A percentile compares a stretch with the other conserved stretches of the same genome.
Conservation (phyloP, 2,797 vertebrate species). For the Platyrinchus mystaceus region DNA sequence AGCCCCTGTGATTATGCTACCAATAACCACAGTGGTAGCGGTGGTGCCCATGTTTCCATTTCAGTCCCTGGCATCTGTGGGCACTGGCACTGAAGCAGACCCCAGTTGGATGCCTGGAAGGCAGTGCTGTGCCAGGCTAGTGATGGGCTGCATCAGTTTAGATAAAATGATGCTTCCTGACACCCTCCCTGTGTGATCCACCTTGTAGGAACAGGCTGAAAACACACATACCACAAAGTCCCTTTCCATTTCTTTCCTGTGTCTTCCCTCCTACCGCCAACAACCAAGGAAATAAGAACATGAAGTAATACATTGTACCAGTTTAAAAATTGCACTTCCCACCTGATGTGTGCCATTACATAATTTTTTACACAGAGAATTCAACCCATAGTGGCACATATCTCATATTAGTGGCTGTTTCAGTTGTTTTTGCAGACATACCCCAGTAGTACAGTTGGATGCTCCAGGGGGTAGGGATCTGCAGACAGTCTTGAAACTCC, state of each 20-base stretch:
- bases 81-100: not conserved
- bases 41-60: not conserved
- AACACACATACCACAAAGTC: not conserved
- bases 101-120: not conserved
- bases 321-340: not conserved
- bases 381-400: not conserved
- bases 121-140: not conserved
- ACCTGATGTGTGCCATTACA: not conserved
- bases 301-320: not conserved
- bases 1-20: not conserved
- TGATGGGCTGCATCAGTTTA: not conserved
- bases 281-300: not conserved
- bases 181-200: not conserved
- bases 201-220: not conserved
- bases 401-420: not conserved
- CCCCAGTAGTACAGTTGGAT: not conserved
- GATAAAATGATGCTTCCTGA: conserved; percentile 2
- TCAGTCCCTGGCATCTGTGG: not conserved
- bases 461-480: not conserved
- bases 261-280: not conserved
- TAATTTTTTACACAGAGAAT: not conserved
- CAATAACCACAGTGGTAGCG: not conserved
- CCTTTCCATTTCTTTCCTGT: not conserved
- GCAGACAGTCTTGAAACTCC: not conserved
- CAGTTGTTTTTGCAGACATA: not conserved